Evolutionary conservation across 2,113 vertebrate genomes (phyloP), one percentile per base, ranked within the genome.

Genomic region (Toxotes jaculatrix): DNA sequence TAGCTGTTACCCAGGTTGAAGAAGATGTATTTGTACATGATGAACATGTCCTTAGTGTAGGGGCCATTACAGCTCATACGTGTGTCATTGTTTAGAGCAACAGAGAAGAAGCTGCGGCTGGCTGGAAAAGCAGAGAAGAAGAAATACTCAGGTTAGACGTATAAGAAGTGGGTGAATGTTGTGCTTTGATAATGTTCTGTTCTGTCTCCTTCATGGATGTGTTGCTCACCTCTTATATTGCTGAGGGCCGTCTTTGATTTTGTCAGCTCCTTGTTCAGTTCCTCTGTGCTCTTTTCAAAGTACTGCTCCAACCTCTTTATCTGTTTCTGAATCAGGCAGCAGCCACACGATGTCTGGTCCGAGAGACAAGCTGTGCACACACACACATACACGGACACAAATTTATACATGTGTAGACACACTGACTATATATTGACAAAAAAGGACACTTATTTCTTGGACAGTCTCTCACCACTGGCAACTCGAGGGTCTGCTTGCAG

Each of bases 71-170:
- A 92, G 14, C 0, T 12, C 12, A 68, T 3, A 1, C 0, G 0
- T 0, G 43, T 16, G 0, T 6, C 23, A 3, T 86, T 62, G 42
- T 83, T 85, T 3, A 96, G 89, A 6, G 93, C 82, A 11, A 94
- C 92, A 0, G 95, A 96, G 88, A 95, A 95, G 84, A 91, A 94
- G 19, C 89, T 94, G 76, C 93, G 92, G 70, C 87, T 93, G 23
- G 85, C 95, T 95, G 88, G 27, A 68, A 59, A 65, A 2, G 38
- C 57, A 82, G 7, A 77, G 60, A 53, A 65, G 10, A 59, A 14
- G 7, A 34, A 45, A 36, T 0, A 32, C 12, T 47, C 3, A 42
- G 7, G 4, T 21, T 1, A 31, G 13, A 21, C 2, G 3, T 51
- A 32, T n/a, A 42, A 63, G 21, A 56, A 64, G 6, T 5, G 2